Conservation (phyloP, 2,797 vertebrate genomes). For the Chaenodraco wilsoni region DNA sequence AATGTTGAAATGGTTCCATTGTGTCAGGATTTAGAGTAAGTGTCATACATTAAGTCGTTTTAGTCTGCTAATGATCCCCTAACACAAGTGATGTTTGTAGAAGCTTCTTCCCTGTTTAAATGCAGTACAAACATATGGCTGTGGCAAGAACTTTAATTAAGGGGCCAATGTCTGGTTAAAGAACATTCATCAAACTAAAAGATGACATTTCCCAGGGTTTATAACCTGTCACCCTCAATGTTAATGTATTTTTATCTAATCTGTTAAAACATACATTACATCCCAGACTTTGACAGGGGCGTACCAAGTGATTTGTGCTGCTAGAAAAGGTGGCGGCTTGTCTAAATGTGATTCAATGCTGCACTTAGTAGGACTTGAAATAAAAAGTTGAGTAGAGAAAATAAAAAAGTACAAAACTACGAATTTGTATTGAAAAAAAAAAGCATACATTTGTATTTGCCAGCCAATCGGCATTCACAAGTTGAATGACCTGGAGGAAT, state of each 20-base stretch:
- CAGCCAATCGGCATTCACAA: slow-evolving; percentile 1
- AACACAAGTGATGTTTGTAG: slow-evolving; percentile 21
- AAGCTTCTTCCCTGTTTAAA: slow-evolving; percentile 17
- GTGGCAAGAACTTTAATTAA: slow-evolving; percentile 28
- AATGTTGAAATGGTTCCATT: slow-evolving; percentile 9
- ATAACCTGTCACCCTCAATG: slow-evolving; percentile 18
- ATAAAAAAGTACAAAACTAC: neutral
- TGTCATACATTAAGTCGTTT: neutral
- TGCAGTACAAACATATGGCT: neutral
- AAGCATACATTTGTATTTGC: neutral
- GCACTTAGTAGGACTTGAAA: too few relatives aligned
- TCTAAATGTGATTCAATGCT: too few relatives aligned
- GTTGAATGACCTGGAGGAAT: slow-evolving; percentile 19
- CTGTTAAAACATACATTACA: slow-evolving; percentile 10
- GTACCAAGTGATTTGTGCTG: too few relatives aligned
- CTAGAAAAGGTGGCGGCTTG: too few relatives aligned
- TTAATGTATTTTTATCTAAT: slow-evolving; percentile 26
- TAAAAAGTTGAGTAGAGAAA: too few relatives aligned
- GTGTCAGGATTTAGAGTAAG: slow-evolving; percentile 12
- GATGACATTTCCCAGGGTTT: slow-evolving; percentile 19
- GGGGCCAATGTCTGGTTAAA: slow-evolving; percentile 22
- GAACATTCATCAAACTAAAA: slow-evolving; percentile 27
- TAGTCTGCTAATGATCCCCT: slow-evolving; percentile 2
- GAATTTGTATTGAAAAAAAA: neutral
- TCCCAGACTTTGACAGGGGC: too few relatives aligned